Evolutionary conservation across 2,888 invertebrate genomes (phyloP), one percentile per base, ranked within the genome.

Genomic region (Tortrix viridana): DNA sequence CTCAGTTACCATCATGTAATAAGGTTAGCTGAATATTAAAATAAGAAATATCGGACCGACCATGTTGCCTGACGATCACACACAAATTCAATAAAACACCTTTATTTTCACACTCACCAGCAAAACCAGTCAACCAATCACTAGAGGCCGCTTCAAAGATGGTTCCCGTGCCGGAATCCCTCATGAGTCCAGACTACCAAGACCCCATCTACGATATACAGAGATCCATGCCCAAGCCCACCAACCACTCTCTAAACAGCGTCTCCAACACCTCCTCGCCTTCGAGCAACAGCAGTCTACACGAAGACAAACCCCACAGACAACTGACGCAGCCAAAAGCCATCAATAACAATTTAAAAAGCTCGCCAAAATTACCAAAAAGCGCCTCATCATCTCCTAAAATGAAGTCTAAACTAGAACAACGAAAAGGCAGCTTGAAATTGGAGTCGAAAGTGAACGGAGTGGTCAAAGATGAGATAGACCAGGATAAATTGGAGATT

Each of bases 121-220:
- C 74, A 2, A 89, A 85, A 69, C 84, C 85, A 3, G 77, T 80
- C 1, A 92, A 92, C 74, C 92, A 92, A 50, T 95, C 96, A 0
- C 82, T 97, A 65, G 96, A 96, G 76, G 96, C 97, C 9, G 95
- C 97, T 9, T 96, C 96, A 0, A 97, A 97, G 86, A 95, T 97
- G 93, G 96, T 97, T 0, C 97, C 97, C 0, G 97, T 97, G 26
- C 97, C 97, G 0, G 97, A 97, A 81, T 96, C 96, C 0, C 88
- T 97, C 1, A 96, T 97, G 96, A 97, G 97, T 77, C 97, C 96
- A 0, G 96, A 96, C 81, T 95, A 95, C 81, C 94, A 92, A 65
- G 92, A 92, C 68, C 92, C 92, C 0, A 88, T 92, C 5, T 92
- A 89, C 72, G 91, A 92, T 67, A 85, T 92, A 62, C 91, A 89